Conservation (phyloP, 2,888 invertebrate genomes). For the Axea sp. region DNA sequence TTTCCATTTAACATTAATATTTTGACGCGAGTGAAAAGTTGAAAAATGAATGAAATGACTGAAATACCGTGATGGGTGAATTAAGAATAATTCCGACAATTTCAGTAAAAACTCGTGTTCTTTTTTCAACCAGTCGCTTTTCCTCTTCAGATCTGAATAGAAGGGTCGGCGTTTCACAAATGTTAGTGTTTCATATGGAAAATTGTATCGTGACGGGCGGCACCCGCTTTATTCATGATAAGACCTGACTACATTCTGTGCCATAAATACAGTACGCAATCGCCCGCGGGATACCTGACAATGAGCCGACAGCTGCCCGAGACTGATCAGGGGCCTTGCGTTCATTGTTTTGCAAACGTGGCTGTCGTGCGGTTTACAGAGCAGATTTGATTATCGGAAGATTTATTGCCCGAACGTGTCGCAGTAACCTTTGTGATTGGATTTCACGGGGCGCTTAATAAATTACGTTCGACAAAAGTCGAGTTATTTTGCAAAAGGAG, state of each 20-base stretch:
- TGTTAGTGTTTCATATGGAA: constrained; percentile 43
- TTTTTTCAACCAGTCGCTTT: too few species aligned
- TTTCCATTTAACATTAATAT: too few species aligned
- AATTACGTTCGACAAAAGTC: constrained; percentile 48
- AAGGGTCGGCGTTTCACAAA: constrained; percentile 23
- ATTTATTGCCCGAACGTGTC: constrained; percentile 45
- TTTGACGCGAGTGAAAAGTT: too few species aligned
- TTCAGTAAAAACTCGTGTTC: too few species aligned
- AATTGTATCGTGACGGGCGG: constrained; percentile 51
- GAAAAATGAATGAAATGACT: too few species aligned
- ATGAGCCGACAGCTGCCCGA: constrained; percentile 59
- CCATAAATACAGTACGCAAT: constrained; percentile 55
- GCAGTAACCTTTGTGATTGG: constrained; percentile 45
- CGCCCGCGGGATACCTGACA: constrained; percentile 55
- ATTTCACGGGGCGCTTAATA: constrained; percentile 44
- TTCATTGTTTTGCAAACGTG: constrained; percentile 54
- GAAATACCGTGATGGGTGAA: too few species aligned
- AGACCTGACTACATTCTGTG: constrained; percentile 44
- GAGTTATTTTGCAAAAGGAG: constrained; percentile 36
- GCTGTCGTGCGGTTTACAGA: constrained; percentile 48
- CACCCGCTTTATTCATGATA: constrained; percentile 59
- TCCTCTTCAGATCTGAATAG: not conserved
- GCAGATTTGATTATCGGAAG: constrained; percentile 51
- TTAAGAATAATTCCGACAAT: too few species aligned
- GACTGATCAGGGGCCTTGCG: constrained; percentile 54